Conservation (phyloP, 2,888 invertebrate species). For the Sphinx pinastri region DNA sequence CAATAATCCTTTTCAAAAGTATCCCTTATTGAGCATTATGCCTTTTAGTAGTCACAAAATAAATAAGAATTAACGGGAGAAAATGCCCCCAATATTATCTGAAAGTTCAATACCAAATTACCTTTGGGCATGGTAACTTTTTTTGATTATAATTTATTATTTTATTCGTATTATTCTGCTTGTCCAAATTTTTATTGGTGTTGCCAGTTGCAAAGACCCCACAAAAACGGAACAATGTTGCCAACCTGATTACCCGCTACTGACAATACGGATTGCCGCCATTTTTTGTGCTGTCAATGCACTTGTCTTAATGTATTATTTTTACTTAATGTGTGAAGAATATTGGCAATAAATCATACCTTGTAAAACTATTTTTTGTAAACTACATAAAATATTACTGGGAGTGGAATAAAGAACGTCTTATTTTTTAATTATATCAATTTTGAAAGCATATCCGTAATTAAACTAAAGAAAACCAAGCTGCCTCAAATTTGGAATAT, state of each 20-base stretch:
- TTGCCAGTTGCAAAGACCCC: neutral
- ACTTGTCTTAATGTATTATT: constrained; percentile 1
- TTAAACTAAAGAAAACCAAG: neutral
- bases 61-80: neutral
- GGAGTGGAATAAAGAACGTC: neutral
- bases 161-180: constrained; percentile 2
- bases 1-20: neutral
- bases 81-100: neutral
- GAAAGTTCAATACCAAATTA: constrained; percentile 16
- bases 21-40: neutral
- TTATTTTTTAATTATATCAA: neutral
- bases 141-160: constrained; percentile 7
- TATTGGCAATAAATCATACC: constrained; percentile 11
- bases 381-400: neutral
- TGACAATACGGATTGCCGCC: neutral
- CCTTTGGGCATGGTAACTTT: neutral
- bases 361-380: constrained; percentile 4
- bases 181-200: neutral
- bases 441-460: neutral
- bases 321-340: neutral
- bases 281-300: constrained; percentile 9
- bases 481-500: too few relatives aligned
- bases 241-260: neutral
- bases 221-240: neutral
- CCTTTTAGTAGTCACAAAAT: neutral